These are phyloP conservation scores for Ciconia maguari DNA, from an alignment of 2,113 vertebrate genomes.

Conservation along the genomic window DNA sequence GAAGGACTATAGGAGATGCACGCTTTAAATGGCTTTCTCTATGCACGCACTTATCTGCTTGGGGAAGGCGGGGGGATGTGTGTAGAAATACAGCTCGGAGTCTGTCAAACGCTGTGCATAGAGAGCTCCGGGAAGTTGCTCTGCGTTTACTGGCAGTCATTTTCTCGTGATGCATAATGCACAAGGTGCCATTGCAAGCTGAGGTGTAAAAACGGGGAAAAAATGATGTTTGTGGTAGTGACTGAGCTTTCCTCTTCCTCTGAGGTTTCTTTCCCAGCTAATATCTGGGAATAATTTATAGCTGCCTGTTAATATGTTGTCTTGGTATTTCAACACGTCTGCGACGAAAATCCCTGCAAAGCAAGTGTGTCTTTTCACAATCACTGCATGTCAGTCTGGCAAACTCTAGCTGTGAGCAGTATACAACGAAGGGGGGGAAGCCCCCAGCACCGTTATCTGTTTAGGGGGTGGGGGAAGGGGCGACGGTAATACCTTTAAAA, in stretches of 20 bases:
- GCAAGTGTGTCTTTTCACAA: conserved; percentile 32
- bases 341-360: conserved; percentile 37
- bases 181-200: conserved; percentile 42
- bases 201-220: conserved; percentile 10
- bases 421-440: background rate
- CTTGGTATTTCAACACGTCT: conserved; percentile 26
- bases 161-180: conserved; percentile 24
- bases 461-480: conserved; percentile 38
- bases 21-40: background rate
- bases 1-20: background rate
- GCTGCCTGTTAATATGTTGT: conserved; percentile 6
- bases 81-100: background rate
- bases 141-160: conserved; percentile 24
- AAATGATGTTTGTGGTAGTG: background rate
- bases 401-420: conserved; percentile 44
- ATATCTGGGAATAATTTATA: conserved; percentile 44
- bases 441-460: background rate
- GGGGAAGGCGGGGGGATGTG: background rate
- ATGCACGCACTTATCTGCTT: background rate
- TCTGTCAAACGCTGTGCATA: background rate
- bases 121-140: background rate
- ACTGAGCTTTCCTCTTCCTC: background rate
- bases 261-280: background rate
- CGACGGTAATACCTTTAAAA: conserved; percentile 72
- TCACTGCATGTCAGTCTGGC: conserved; percentile 29